A percentile compares a stretch with the other conserved stretches of the same genome.
These are phyloP conservation scores for Lucifuga dentata DNA, from an alignment of 2,113 vertebrate species.

Conservation along the genomic window DNA sequence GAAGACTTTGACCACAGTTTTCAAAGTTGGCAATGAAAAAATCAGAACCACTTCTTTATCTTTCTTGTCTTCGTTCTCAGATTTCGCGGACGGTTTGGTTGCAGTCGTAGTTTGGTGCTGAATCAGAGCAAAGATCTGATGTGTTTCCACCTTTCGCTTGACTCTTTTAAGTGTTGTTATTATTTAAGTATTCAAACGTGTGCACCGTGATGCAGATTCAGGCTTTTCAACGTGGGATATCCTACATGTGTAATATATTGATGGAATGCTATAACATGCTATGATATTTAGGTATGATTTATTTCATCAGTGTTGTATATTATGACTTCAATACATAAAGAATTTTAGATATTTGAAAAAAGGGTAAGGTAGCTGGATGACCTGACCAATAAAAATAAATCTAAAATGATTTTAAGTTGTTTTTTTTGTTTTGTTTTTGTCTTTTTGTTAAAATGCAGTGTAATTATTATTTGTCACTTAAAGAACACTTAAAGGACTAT, in stretches of 20 bases:
- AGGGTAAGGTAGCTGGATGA: conserved; percentile 80
- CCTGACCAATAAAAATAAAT: conserved; percentile 80
- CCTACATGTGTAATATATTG: conserved; percentile 69
- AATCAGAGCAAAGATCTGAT: conserved; percentile 1
- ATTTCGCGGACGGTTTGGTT: neutral
- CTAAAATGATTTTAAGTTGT: conserved; percentile 62
- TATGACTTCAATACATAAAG: conserved; percentile 49
- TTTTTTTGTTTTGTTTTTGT: too few species aligned
- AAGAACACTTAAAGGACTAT: too few species aligned
- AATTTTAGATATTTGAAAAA: conserved; percentile 80
- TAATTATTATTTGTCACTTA: too few species aligned
- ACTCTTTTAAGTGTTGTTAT: too few species aligned
- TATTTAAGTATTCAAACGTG: conserved; percentile 10
- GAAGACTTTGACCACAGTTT: neutral
- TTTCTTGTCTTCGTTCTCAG: conserved; percentile 10
- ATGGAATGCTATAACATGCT: conserved; percentile 52
- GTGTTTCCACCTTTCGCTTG: neutral
- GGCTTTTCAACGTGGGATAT: conserved; percentile 15
- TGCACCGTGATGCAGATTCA: conserved; percentile 3
- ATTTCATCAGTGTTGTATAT: conserved; percentile 56
- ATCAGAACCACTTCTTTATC: neutral
- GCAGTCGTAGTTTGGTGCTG: conserved; percentile 20
- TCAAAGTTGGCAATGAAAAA: neutral
- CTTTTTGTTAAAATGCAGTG: conserved; percentile 49
- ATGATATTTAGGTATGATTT: conserved; percentile 47